Conservation (phyloP, 1,140 invertebrate genomes). For the Trialeurodes vaporariorum region DNA sequence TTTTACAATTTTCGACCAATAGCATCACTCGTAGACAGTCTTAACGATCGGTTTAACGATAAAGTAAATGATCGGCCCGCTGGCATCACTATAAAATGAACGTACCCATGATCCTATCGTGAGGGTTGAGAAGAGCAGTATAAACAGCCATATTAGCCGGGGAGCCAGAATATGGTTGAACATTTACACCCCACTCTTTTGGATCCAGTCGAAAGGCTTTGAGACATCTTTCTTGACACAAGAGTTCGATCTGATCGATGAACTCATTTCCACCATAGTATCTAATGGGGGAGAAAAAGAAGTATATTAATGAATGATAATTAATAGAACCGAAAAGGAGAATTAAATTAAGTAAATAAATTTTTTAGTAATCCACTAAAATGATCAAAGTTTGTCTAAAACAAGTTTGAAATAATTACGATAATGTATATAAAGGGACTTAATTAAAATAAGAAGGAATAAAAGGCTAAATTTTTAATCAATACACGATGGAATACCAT, state of each 20-base stretch:
- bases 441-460: too few species aligned
- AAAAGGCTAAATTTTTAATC: too few species aligned
- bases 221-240: slow-evolving; percentile 78
- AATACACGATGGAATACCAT: too few species aligned
- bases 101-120: slow-evolving; percentile 89
- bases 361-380: too few species aligned
- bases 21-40: too few species aligned
- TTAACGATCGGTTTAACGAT: too few species aligned
- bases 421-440: too few species aligned
- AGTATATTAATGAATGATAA: slow-evolving; percentile 15
- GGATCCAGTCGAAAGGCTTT: slow-evolving; percentile 71
- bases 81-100: too few species aligned
- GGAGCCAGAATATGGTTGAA: slow-evolving; percentile 93
- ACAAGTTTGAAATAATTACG: too few species aligned
- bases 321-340: slow-evolving; percentile 11
- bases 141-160: slow-evolving; percentile 97
- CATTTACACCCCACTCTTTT: slow-evolving; percentile 93
- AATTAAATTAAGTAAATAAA: slow-evolving; percentile 8
- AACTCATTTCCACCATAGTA: slow-evolving; percentile 95
- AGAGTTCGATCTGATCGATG: slow-evolving; percentile 85
- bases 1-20: too few species aligned
- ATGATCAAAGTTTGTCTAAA: too few species aligned
- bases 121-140: slow-evolving; percentile 74
- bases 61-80: too few species aligned
- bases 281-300: slow-evolving; percentile 40